A percentile compares a stretch with the other conserved stretches of the same genome.
Evolutionary conservation across 2,797 vertebrate genomes (phyloP).

Genomic region (Chromobotia macracanthus): DNA sequence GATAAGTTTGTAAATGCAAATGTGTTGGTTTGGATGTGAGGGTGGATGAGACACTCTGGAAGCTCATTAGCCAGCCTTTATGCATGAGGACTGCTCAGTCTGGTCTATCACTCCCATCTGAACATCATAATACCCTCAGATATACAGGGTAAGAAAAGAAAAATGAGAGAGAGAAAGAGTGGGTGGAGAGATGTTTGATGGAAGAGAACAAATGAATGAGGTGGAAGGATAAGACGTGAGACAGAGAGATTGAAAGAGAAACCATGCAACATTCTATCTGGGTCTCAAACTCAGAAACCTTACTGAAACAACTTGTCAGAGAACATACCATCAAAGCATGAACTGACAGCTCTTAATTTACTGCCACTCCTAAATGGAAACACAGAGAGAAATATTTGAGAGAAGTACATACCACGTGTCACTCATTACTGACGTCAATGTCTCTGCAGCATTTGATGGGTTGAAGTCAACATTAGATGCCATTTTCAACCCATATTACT

Average conservation of each 20-base stretch:
- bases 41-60: slow-evolving; percentile 22
- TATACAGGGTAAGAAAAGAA: background rate
- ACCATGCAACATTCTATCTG: background rate
- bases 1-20: slow-evolving; percentile 3
- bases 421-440: background rate
- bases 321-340: slow-evolving; percentile 30
- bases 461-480: too few species aligned
- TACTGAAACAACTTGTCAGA: background rate
- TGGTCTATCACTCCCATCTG: background rate
- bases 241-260: background rate
- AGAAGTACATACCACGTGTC: background rate
- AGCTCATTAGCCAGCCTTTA: slow-evolving; percentile 29
- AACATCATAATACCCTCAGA: slow-evolving; percentile 10
- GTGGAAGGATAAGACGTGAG: background rate
- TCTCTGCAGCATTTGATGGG: background rate
- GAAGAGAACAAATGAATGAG: background rate
- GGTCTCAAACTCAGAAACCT: slow-evolving; percentile 19
- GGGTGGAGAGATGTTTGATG: background rate
- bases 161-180: background rate
- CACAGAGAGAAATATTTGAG: background rate
- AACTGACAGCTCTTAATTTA: background rate
- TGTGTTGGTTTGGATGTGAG: slow-evolving; percentile 3
- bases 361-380: background rate
- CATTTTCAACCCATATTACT: too few species aligned
- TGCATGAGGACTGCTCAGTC: slow-evolving; percentile 14